Percentiles rank a stretch among this genome's conserved stretches.
Evolutionary conservation across 2,113 vertebrate species (phyloP).

Genomic region (Chaetorhynchus papuensis): DNA sequence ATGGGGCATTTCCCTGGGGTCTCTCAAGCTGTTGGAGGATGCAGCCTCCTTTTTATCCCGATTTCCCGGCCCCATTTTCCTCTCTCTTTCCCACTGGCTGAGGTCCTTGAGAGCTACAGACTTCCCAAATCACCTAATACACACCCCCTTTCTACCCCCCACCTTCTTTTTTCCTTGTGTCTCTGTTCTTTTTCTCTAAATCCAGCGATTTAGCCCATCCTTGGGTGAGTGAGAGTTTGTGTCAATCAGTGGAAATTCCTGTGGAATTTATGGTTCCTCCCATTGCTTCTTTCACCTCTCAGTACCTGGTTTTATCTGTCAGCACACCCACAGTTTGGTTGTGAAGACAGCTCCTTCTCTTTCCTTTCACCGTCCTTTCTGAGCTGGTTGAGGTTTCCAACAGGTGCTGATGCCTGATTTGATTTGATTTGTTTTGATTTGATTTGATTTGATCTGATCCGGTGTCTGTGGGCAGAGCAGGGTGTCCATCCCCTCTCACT

Average conservation of each 20-base stretch:
- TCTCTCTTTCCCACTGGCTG: not conserved
- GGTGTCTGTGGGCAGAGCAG: not conserved
- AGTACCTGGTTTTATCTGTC: not conserved
- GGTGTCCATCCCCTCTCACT: fast-evolving
- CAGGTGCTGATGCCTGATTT: not conserved
- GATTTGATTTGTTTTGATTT: too few relatives aligned
- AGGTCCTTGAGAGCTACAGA: not conserved
- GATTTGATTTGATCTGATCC: too few relatives aligned
- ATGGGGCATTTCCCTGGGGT: not conserved
- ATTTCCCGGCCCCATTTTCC: not conserved
- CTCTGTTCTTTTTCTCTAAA: not conserved
- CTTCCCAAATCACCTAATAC: fast-evolving
- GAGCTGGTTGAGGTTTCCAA: not conserved
- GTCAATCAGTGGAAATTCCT: not conserved
- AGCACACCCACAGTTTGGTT: not conserved
- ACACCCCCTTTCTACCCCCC: too few relatives aligned
- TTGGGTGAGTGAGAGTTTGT: not conserved
- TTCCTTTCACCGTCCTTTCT: not conserved
- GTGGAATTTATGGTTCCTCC: not conserved
- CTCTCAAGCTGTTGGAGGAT: not conserved
- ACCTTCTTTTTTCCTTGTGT: not conserved
- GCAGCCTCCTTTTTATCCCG: not conserved
- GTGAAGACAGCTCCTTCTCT: not conserved
- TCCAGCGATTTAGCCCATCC: not conserved
- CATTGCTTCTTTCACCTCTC: not conserved